These are phyloP conservation scores for Gila orcuttii DNA, from an alignment of 2,113 vertebrate genomes.

Conservation along the genomic window DNA sequence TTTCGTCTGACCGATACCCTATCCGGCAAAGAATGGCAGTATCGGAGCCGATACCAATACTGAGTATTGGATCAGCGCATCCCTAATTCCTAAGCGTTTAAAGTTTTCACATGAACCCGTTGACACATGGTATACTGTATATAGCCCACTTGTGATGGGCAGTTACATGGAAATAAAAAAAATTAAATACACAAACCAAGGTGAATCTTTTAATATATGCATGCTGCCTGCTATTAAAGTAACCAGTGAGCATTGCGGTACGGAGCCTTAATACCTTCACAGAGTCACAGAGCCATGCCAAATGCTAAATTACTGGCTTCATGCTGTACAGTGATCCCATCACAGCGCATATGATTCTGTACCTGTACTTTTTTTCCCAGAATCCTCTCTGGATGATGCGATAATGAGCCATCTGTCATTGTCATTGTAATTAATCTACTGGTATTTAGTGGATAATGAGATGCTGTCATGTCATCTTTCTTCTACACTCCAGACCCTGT, in stretches of 20 bases:
- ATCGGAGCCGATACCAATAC: too few relatives aligned
- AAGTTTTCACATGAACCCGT: slow-evolving; percentile 12
- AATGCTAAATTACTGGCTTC: slow-evolving; percentile 42
- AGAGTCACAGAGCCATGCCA: slow-evolving; percentile 23
- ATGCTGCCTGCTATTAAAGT: not conserved
- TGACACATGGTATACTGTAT: not conserved
- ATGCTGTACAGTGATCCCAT: slow-evolving; percentile 17
- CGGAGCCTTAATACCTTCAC: not conserved
- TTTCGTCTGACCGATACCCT: too few relatives aligned
- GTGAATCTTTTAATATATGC: not conserved
- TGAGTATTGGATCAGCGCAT: too few relatives aligned
- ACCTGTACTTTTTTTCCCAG: slow-evolving; percentile 63
- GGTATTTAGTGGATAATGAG: slow-evolving; percentile 81
- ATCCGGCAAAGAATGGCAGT: too few relatives aligned
- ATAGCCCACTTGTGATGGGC: not conserved
- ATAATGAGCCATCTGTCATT: slow-evolving; percentile 78
- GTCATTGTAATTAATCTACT: slow-evolving; percentile 80
- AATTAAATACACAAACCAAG: not conserved
- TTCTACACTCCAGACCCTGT: slow-evolving; percentile 12
- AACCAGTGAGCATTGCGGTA: slow-evolving; percentile 10
- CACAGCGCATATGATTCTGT: slow-evolving; percentile 52
- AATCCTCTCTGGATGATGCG: slow-evolving; percentile 71
- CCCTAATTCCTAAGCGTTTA: not conserved
- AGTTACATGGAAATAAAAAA: not conserved
- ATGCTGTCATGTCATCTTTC: slow-evolving; percentile 73